phyloP scores from a whole-genome alignment of 53 echinoderm and acorn worm species.

The Henricia sp. region DNA sequence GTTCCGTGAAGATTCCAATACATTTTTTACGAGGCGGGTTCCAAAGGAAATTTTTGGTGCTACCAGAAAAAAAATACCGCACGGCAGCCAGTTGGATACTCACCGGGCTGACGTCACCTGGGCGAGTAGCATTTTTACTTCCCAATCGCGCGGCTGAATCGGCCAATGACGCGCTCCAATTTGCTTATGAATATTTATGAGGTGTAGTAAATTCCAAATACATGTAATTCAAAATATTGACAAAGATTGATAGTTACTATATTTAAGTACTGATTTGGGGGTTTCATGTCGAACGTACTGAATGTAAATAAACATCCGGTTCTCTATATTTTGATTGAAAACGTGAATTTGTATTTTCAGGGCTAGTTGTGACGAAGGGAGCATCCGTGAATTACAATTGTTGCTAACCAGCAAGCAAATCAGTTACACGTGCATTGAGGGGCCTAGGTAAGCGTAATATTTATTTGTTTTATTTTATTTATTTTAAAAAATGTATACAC shows the following conservation, averaged over 20 bases:
- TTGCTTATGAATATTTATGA: neutral
- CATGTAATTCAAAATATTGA: neutral
- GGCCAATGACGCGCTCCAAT: no score
- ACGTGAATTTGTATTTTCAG: neutral
- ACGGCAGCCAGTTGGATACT: no score
- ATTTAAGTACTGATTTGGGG: neutral
- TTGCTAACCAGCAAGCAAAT: neutral
- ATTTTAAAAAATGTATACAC: neutral
- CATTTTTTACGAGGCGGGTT: no score
- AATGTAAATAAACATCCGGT: neutral
- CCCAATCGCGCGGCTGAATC: no score
- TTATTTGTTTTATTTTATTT: neutral
- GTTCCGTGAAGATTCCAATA: no score
- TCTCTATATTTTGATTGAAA: neutral
- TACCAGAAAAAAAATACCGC: no score
- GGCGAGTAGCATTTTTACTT: no score
- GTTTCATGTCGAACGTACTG: neutral
- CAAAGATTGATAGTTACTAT: neutral
- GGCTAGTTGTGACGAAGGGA: conserved; percentile 7
- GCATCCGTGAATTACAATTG: neutral
- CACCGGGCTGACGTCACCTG: no score
- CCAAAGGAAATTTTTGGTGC: neutral
- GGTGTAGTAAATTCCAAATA: neutral
- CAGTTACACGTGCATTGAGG: conserved; percentile 17
- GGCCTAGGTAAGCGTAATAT: neutral